Conservation (phyloP, 2,888 invertebrate species). For the Salpingus planirostris region DNA sequence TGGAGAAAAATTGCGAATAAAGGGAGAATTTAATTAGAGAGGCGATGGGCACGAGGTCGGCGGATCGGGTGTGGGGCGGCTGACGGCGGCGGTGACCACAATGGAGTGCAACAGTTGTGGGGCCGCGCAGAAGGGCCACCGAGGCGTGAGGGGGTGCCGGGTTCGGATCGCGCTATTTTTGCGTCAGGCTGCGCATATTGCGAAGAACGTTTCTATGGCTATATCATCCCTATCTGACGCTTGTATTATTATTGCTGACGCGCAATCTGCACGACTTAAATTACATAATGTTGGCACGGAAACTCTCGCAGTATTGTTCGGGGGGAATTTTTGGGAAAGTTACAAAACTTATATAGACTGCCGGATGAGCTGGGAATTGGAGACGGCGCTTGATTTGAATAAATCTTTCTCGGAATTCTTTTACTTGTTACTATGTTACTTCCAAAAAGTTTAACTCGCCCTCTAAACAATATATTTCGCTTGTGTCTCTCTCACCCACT, state of each 20-base stretch:
- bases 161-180: slow-evolving; percentile 32
- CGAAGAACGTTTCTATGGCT: slow-evolving; percentile 32
- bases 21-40: too few relatives aligned
- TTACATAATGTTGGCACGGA: slow-evolving; percentile 30
- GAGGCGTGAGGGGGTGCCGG: slow-evolving; percentile 27
- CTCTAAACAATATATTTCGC: slow-evolving; percentile 14
- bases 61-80: slow-evolving; percentile 18
- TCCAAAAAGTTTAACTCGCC: slow-evolving; percentile 14
- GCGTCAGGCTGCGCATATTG: slow-evolving; percentile 33
- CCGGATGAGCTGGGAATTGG: slow-evolving; percentile 11
- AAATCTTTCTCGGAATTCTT: slow-evolving; percentile 14
- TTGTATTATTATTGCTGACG: slow-evolving; percentile 33
- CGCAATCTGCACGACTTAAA: slow-evolving; percentile 33
- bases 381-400: slow-evolving; percentile 16
- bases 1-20: too few relatives aligned
- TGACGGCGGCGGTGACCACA: slow-evolving; percentile 28
- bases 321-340: slow-evolving; percentile 18
- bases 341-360: slow-evolving; percentile 15
- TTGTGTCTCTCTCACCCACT: too few relatives aligned
- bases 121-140: slow-evolving; percentile 23
- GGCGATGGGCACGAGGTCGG: too few relatives aligned
- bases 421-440: slow-evolving; percentile 12
- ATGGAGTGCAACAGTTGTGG: slow-evolving; percentile 33
- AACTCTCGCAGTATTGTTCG: too few relatives aligned
- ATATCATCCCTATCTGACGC: slow-evolving; percentile 34